These are phyloP conservation scores for Papilio aristodemus DNA, from an alignment of 1,140 invertebrate species.

Conservation along the genomic window DNA sequence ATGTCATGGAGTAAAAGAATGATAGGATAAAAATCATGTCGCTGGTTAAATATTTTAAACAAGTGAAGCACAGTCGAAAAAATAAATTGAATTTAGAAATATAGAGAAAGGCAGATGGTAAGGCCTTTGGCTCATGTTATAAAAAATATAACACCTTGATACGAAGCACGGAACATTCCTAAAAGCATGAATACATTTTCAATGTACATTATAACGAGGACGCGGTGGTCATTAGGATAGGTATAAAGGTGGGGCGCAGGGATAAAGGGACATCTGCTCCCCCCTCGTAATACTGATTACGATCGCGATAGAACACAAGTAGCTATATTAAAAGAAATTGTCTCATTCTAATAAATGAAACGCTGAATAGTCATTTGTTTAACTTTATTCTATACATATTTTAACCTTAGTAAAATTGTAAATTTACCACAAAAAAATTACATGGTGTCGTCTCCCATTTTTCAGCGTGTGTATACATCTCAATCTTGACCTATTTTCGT, in stretches of 20 bases:
- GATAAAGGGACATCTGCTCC: conserved; percentile 26
- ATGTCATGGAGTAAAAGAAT: no score
- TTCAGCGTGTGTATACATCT: no score
- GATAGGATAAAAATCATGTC: no score
- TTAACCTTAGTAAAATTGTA: no score
- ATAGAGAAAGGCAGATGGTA: conserved; percentile 1
- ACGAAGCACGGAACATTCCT: conserved; percentile 3
- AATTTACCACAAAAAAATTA: no score
- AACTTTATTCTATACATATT: no score
- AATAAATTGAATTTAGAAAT: not conserved
- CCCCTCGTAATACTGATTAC: conserved; percentile 14
- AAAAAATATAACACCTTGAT: conserved; percentile 20
- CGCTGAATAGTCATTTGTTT: conserved; percentile 36
- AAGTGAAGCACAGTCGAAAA: no score
- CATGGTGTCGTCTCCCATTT: no score
- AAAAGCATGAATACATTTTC: conserved; percentile 26
- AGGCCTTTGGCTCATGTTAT: not conserved
- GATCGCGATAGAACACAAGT: conserved; percentile 24
- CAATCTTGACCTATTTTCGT: no score
- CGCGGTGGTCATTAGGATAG: conserved; percentile 28
- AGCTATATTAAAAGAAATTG: not conserved
- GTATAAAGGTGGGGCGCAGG: conserved; percentile 16
- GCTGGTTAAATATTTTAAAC: no score
- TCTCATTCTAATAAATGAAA: conserved; percentile 35
- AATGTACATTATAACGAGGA: conserved; percentile 17